These are phyloP conservation scores for Drosophila tanythrix DNA, from an alignment of 2,888 invertebrate species.

Conservation along the genomic window DNA sequence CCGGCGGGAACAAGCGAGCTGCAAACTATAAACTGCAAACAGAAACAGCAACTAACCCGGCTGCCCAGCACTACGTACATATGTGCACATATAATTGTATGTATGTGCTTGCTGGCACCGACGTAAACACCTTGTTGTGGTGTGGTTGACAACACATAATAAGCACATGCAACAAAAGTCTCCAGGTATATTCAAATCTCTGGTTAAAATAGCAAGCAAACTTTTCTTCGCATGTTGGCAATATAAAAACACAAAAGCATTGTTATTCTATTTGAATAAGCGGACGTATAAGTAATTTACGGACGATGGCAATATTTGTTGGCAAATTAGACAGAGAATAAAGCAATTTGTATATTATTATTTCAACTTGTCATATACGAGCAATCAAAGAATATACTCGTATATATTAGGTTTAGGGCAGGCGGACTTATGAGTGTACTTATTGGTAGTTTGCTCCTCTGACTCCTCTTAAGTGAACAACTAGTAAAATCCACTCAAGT, in stretches of 20 bases:
- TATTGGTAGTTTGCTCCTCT: not conserved
- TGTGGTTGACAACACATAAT: conserved; percentile 11
- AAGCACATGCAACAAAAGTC: not conserved
- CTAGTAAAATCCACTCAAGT: not conserved
- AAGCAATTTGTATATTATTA: not conserved
- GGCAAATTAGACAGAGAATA: conserved; percentile 3
- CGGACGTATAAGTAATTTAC: conserved; percentile 5
- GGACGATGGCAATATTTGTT: conserved; percentile 7
- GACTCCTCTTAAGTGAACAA: not conserved
- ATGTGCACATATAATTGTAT: not conserved
- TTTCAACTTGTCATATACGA: not conserved
- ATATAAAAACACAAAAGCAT: conserved; percentile 3
- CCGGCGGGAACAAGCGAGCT: conserved; percentile 4
- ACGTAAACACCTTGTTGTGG: conserved; percentile 16
- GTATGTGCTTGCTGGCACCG: not conserved
- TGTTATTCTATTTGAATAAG: not conserved
- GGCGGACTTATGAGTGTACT: not conserved
- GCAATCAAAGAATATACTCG: not conserved
- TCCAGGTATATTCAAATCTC: conserved; percentile 5
- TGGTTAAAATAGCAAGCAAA: not conserved
- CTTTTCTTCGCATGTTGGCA: conserved; percentile 7
- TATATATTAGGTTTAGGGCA: too few relatives aligned
- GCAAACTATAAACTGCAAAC: not conserved
- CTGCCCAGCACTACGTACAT: not conserved
- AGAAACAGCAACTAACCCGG: conserved; percentile 1